Percentiles rank a stretch among this genome's conserved stretches.
These are phyloP conservation scores for Corythaixoides concolor DNA, from an alignment of 2,113 vertebrate genomes.

Conservation along the genomic window DNA sequence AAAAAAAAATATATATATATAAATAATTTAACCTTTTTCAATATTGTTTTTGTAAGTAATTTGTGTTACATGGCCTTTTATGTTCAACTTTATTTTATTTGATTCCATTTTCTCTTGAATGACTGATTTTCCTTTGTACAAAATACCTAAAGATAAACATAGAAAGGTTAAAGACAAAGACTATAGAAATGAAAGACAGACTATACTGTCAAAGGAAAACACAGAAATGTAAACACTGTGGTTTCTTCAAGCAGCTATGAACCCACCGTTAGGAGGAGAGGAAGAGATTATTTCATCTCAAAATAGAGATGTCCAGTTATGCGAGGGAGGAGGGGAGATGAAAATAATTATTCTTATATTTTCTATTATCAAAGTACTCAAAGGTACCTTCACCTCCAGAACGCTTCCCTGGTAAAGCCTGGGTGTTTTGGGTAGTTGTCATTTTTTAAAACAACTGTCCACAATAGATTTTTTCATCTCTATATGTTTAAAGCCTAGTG, in stretches of 20 bases:
- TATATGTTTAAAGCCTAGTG: neutral
- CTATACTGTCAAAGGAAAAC: neutral
- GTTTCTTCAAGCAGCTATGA: neutral
- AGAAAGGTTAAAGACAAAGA: neutral
- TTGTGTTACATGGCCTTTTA: neutral
- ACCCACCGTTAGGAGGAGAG: neutral
- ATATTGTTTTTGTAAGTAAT: neutral
- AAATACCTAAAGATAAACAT: neutral
- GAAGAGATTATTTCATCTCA: neutral
- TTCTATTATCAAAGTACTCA: neutral
- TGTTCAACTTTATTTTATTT: neutral
- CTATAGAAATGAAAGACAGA: neutral
- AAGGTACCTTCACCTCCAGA: neutral
- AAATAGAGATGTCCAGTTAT: accelerated
- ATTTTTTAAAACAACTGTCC: neutral
- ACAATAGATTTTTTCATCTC: neutral
- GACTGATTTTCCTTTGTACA: neutral
- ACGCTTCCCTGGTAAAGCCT: neutral
- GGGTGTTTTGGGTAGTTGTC: accelerated
- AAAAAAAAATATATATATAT: neutral
- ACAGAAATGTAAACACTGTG: neutral
- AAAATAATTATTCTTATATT: neutral
- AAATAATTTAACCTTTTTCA: neutral
- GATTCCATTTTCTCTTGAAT: neutral
- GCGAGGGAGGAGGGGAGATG: neutral